A percentile compares a stretch with the other conserved stretches of the same genome.
Evolutionary conservation across 2,113 vertebrate genomes (phyloP).

Genomic region (Trichomycterus rosablanca): DNA sequence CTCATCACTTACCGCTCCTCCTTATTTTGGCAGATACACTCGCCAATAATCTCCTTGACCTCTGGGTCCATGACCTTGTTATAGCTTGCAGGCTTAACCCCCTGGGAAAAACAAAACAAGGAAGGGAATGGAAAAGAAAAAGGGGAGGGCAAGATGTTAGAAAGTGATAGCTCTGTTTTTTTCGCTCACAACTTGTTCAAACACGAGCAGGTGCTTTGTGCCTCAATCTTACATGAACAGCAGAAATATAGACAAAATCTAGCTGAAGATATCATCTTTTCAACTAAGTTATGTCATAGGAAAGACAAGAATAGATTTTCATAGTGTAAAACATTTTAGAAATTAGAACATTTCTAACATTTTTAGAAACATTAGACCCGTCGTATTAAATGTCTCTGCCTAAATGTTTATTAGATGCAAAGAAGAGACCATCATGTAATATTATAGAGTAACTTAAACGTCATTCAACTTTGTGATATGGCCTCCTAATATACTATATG

Average conservation of each 20-base stretch:
- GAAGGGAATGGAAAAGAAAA: not conserved
- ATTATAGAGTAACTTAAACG: too few species aligned
- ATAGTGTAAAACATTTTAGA: too few species aligned
- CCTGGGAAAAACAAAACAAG: conserved; percentile 60
- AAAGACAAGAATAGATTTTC: too few species aligned
- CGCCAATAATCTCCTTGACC: conserved; percentile 97
- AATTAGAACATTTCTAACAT: too few species aligned
- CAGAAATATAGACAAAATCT: conserved; percentile 1
- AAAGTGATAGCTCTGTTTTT: not conserved
- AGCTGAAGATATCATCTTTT: not conserved
- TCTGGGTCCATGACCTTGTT: conserved; percentile 92
- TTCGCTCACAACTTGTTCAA: conserved; percentile 17
- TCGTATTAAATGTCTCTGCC: too few species aligned
- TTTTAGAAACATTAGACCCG: too few species aligned
- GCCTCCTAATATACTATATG: too few species aligned
- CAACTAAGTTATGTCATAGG: too few species aligned
- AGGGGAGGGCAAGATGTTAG: not conserved
- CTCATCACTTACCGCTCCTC: conserved; percentile 83
- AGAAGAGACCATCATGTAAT: too few species aligned
- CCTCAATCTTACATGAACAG: not conserved
- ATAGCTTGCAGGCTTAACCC: conserved; percentile 96
- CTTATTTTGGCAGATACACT: conserved; percentile 95
- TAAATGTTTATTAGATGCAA: too few species aligned
- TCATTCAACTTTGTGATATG: too few species aligned
- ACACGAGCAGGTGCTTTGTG: conserved; percentile 15